phyloP scores from a whole-genome alignment of 2,888 invertebrate genomes.

The Temnothorax ravouxi region DNA sequence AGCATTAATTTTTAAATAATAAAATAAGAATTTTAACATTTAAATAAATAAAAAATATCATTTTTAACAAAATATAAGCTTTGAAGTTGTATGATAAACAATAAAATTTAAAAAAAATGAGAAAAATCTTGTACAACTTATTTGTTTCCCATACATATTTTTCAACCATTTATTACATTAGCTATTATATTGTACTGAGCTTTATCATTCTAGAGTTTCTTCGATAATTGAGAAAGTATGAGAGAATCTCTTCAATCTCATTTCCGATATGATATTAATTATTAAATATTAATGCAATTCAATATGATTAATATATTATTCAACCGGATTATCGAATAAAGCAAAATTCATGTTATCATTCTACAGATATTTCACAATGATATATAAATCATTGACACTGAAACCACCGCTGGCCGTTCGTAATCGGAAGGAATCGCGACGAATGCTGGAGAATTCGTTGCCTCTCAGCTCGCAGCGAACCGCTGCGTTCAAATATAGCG shows the following conservation, averaged over 20 bases:
- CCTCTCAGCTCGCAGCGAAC: not conserved
- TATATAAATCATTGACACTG: not conserved
- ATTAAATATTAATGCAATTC: not conserved
- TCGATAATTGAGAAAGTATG: not conserved
- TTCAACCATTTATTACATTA: not conserved
- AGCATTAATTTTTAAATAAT: not conserved
- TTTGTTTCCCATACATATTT: not conserved
- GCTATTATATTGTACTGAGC: not conserved
- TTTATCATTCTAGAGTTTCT: not conserved
- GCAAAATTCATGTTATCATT: slow-evolving; percentile 8
- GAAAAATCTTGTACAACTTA: not conserved
- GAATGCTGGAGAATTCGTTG: not conserved
- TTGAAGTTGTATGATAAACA: not conserved
- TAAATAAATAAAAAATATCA: not conserved
- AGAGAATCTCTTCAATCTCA: not conserved
- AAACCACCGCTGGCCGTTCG: not conserved
- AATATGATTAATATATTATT: not conserved
- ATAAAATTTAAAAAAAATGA: not conserved
- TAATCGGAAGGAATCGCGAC: slow-evolving; percentile 9
- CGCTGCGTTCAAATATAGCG: slow-evolving; percentile 15
- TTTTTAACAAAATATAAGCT: not conserved
- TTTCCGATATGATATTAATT: not conserved
- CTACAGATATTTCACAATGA: not conserved
- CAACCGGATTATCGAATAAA: not conserved
- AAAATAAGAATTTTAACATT: not conserved